Base-by-base conservation (phyloP, 2,797 vertebrate species). In the Chromis chromis region DNA sequence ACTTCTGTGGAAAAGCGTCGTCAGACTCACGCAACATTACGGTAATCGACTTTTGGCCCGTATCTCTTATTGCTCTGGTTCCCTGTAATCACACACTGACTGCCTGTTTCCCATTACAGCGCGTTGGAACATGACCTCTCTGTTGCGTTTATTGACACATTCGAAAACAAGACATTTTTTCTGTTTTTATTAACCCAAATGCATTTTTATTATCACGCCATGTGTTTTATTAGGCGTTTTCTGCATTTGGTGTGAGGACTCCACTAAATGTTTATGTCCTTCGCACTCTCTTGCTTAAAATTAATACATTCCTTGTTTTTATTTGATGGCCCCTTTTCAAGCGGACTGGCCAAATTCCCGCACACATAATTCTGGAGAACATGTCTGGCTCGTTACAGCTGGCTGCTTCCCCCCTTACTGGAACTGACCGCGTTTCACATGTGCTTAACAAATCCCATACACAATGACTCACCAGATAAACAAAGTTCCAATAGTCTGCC, bases 391-490 rank as follows among this genome's bases (percentile, higher is more conserved):
- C 44, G 65, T 82, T 78, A 50, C 82, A 84, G 72, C 76, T 86
- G 85, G 46, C 83, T 56, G 74, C 71, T 90, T 88, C 86, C 90
- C 69, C 68, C 63, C 52, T 93, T 94, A 94, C 93, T 94, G 93
- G 92, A 95, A 95, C 72, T 91, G 70, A 84, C 69, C 65, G 81
- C 73, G 76, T 80, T 90, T 88, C 83, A 66, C 90, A 90, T 91
- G 82, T 89, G 88, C 86, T 91, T 75, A 86, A 91, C 89, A 87
- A 86, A 91, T 89, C 87, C 82, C 79, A 81, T 79, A 89, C 78
- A 91, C 82, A 86, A 39, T 93, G 93, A 94, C 66, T 94, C 92
- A 93, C 84, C 84, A 88, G 79, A 84, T 85, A 88, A 91, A 91
- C 86, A 90, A 86, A 86, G 81, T 83, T 85, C 70, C 82, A 82